A percentile compares a stretch with the other conserved stretches of the same genome.
Conservation (phyloP, 2,113 vertebrate genomes). For the Ramphastos sulfuratus region DNA sequence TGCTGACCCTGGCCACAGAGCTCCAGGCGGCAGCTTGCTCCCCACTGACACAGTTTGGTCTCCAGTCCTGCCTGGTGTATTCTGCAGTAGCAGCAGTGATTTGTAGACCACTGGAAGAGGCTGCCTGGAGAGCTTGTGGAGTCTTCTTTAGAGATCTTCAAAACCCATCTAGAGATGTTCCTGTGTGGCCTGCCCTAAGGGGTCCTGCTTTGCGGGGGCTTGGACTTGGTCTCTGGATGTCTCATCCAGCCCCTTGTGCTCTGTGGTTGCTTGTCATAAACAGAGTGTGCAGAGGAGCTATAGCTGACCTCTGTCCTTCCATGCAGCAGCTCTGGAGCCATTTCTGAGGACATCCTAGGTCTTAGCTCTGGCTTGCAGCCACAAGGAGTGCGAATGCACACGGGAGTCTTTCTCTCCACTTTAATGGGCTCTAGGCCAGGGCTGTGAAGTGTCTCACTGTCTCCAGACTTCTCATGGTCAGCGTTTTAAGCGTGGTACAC, state of each 20-base stretch:
- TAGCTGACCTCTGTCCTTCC: not conserved
- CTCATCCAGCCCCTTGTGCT: too few species aligned
- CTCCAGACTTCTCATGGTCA: not conserved
- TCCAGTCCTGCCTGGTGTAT: not conserved
- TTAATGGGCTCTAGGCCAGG: not conserved
- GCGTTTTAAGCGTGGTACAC: not conserved
- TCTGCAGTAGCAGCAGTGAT: not conserved
- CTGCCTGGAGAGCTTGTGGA: too few species aligned
- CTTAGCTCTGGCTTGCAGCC: not conserved
- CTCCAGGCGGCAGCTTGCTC: not conserved
- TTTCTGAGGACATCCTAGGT: not conserved
- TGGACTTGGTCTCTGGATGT: too few species aligned
- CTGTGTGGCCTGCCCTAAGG: too few species aligned
- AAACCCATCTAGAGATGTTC: too few species aligned
- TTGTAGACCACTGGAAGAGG: not conserved
- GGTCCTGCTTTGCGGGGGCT: too few species aligned
- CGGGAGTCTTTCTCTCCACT: not conserved
- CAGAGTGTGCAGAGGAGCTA: not conserved
- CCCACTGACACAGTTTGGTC: not conserved
- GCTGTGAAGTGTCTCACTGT: not conserved
- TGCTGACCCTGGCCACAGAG: not conserved
- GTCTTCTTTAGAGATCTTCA: too few species aligned
- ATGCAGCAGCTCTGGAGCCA: not conserved
- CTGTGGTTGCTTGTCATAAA: not conserved
- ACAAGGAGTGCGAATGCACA: not conserved